Evolutionary conservation across 2,888 invertebrate genomes (phyloP), one percentile per base, ranked within the genome.

Genomic region (Prosopocoilus inquinatus): DNA sequence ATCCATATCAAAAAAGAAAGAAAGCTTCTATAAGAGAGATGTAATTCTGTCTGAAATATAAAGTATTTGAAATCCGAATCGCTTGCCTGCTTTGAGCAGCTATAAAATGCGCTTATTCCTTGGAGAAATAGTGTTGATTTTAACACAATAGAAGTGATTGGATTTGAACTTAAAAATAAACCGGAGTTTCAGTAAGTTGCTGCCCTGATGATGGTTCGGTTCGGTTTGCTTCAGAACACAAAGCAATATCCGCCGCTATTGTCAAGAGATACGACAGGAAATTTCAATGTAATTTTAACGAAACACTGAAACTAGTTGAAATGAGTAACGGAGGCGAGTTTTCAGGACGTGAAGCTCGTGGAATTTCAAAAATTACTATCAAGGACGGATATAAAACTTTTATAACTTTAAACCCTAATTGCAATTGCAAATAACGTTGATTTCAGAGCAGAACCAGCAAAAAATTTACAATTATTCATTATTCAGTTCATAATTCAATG

Each of bases 61-160:
- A 59, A 55, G 51, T 44, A 52, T 55, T 47, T 47, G 16, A 33
- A 48, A 44, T 34, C 47, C 54, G 44, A 41, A 50, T 47, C 49
- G 20, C 54, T 35, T 16, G 47, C 33, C 39, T 36, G 47, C 57
- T 50, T 50, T 35, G 45, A 49, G 36, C 52, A 20, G 50, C 45
- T 45, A 52, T 63, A 64, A 64, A 64, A 66, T 58, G 62, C 61
- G 61, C 63, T 66, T 61, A 67, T 62, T 64, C 67, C 67, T 63
- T 60, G 44, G 65, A 65, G 69, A 61, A 66, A 64, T 64, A 62
- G 64, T 64, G 67, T 68, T 66, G 67, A 67, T 69, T 69, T 67
- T 67, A 69, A 66, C 67, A 70, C 67, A 68, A 67, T 67, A 64
- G 66, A 53, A 57, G 63, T 67, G 70, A 70, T 70, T 70, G 70